These are phyloP conservation scores for Tetanocera ferruginea DNA, from an alignment of 2,888 invertebrate genomes.

Conservation along the genomic window DNA sequence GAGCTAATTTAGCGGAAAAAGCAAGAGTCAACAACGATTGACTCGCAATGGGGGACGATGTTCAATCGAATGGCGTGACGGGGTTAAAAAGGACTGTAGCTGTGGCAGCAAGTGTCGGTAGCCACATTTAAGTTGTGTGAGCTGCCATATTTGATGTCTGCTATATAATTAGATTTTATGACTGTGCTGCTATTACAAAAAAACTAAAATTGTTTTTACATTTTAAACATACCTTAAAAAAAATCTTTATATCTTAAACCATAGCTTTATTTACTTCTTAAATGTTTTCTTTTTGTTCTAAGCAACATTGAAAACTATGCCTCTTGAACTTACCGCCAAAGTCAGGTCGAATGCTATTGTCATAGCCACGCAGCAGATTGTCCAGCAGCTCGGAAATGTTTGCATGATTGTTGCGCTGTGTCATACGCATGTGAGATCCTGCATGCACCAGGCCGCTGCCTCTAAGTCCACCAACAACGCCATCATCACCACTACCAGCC, in stretches of 20 bases:
- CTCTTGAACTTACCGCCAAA: conserved; percentile 76
- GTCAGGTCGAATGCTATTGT: conserved; percentile 84
- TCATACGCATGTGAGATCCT: conserved; percentile 60
- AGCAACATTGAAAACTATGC: not conserved
- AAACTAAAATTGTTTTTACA: too few relatives aligned
- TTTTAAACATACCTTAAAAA: too few relatives aligned
- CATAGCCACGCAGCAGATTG: conserved; percentile 82
- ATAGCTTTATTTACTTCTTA: too few relatives aligned
- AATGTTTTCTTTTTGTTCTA: not conserved
- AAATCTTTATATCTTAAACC: too few relatives aligned
- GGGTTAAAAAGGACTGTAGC: too few relatives aligned
- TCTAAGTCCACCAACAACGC: not conserved
- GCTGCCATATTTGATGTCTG: too few relatives aligned
- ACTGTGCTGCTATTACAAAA: too few relatives aligned
- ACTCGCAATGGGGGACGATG: not conserved
- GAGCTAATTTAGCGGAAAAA: not conserved
- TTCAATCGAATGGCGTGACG: too few relatives aligned
- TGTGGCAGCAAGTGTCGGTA: too few relatives aligned
- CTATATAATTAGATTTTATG: too few relatives aligned
- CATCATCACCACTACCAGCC: conserved; percentile 40
- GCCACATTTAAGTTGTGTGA: too few relatives aligned
- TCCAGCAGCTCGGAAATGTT: conserved; percentile 82
- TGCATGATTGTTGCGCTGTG: conserved; percentile 78
- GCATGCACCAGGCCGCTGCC: conserved; percentile 35
- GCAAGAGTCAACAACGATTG: not conserved